Conservation (phyloP, 2,113 vertebrate species). For the Tetraodon nigroviridis region DNA sequence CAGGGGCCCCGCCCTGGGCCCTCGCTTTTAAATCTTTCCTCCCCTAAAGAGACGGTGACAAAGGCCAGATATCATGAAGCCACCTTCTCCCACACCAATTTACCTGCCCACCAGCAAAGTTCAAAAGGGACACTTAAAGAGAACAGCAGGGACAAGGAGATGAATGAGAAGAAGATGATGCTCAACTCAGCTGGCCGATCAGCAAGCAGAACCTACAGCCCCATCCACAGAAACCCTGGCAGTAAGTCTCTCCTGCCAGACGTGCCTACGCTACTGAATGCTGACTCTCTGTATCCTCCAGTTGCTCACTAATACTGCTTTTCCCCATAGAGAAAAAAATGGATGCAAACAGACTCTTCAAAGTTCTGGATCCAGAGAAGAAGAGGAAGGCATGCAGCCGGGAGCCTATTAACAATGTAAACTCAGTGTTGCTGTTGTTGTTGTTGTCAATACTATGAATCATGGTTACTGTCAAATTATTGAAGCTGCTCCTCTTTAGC, state of each 20-base stretch:
- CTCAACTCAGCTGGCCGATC: slow-evolving; percentile 36
- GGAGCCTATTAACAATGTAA: slow-evolving; percentile 83
- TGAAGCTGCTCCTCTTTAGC: too few species aligned
- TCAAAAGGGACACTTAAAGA: slow-evolving; percentile 73
- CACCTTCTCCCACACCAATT: slow-evolving; percentile 51
- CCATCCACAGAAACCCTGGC: slow-evolving; percentile 71
- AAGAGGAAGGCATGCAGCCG: slow-evolving; percentile 78
- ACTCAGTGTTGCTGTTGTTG: background rate
- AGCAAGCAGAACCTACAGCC: slow-evolving; percentile 71
- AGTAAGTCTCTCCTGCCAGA: slow-evolving; percentile 26
- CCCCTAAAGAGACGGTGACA: slow-evolving; percentile 29
- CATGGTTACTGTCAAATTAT: too few species aligned
- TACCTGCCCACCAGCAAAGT: slow-evolving; percentile 61
- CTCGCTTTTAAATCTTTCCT: slow-evolving; percentile 49
- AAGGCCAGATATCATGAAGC: slow-evolving; percentile 46
- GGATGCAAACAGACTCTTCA: slow-evolving; percentile 82
- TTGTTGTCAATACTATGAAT: background rate
- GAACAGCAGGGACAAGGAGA: slow-evolving; percentile 73
- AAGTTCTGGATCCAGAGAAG: slow-evolving; percentile 79
- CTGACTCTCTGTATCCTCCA: slow-evolving; percentile 13
- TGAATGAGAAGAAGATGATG: slow-evolving; percentile 26
- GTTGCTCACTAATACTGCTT: slow-evolving; percentile 26
- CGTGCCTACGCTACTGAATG: background rate
- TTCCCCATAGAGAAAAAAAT: slow-evolving; percentile 79
- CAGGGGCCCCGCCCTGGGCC: slow-evolving; percentile 72